Percentiles rank a stretch among this genome's conserved stretches.
phyloP scores from a whole-genome alignment of 2,888 invertebrate species.

The Rhamnusium bicolor region DNA sequence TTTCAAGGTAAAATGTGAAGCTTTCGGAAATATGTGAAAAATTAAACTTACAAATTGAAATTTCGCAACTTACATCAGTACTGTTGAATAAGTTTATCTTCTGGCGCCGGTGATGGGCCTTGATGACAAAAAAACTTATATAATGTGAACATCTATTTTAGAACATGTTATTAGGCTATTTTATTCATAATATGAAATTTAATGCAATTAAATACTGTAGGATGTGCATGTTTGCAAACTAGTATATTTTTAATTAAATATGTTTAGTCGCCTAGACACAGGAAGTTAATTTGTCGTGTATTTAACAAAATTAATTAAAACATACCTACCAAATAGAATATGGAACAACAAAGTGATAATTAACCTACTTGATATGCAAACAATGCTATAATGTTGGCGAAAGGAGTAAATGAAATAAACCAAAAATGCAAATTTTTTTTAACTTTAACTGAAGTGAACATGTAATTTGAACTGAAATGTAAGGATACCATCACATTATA shows the following conservation, averaged over 20 bases:
- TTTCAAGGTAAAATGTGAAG: too few species aligned
- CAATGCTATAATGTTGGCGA: not conserved
- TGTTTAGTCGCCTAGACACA: not conserved
- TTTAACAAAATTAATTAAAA: not conserved
- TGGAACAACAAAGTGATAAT: not conserved
- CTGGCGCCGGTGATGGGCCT: too few species aligned
- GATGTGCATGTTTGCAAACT: not conserved
- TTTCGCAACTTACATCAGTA: too few species aligned
- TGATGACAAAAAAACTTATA: too few species aligned
- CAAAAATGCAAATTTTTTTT: not conserved
- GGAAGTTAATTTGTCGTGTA: not conserved
- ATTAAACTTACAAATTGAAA: too few species aligned
- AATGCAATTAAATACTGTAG: not conserved
- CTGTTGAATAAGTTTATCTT: too few species aligned
- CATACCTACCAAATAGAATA: not conserved
- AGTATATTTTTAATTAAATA: not conserved
- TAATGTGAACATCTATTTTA: too few species aligned
- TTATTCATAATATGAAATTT: not conserved
- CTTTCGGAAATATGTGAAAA: too few species aligned
- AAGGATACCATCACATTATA: slow-evolving; percentile 4
- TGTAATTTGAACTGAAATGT: slow-evolving; percentile 4
- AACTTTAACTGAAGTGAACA: not conserved
- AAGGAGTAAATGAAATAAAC: not conserved
- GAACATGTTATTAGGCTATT: not conserved
- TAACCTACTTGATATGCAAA: not conserved